phyloP scores from a whole-genome alignment of 2,113 vertebrate genomes.

The Tretioscincus oriximinensis region DNA sequence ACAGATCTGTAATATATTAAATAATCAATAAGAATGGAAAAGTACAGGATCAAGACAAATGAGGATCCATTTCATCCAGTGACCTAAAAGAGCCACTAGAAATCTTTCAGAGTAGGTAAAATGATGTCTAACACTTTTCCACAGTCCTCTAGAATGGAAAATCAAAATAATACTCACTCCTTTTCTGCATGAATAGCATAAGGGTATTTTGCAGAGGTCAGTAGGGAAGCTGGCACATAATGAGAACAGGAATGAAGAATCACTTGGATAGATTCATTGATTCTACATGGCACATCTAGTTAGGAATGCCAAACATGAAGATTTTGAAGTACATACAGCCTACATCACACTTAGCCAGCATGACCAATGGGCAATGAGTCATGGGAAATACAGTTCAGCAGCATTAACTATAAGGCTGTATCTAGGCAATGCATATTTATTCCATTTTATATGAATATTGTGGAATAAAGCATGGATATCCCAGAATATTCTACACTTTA shows the following conservation, averaged over 20 bases:
- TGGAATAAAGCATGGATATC: no score
- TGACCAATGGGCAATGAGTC: no score
- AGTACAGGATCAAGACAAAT: not conserved
- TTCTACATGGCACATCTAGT: not conserved
- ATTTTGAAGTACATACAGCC: no score
- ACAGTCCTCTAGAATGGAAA: not conserved
- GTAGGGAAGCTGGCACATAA: no score
- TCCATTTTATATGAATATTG: no score
- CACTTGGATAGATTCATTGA: not conserved
- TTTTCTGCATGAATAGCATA: not conserved
- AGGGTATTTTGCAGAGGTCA: not conserved
- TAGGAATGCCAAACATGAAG: no score
- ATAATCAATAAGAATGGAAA: not conserved
- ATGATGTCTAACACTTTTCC: conserved; percentile 4
- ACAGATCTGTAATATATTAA: not conserved
- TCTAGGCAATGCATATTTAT: no score
- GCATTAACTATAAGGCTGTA: no score
- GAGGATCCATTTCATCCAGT: conserved; percentile 5
- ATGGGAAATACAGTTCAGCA: no score
- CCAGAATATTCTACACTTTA: no score
- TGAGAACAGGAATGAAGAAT: not conserved
- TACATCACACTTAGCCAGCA: no score
- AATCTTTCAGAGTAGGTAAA: not conserved
- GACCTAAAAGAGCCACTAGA: conserved; percentile 4
- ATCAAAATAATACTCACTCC: not conserved